Evolutionary conservation across 2,797 vertebrate species (phyloP).

Genomic region (Myioborus miniatus): DNA sequence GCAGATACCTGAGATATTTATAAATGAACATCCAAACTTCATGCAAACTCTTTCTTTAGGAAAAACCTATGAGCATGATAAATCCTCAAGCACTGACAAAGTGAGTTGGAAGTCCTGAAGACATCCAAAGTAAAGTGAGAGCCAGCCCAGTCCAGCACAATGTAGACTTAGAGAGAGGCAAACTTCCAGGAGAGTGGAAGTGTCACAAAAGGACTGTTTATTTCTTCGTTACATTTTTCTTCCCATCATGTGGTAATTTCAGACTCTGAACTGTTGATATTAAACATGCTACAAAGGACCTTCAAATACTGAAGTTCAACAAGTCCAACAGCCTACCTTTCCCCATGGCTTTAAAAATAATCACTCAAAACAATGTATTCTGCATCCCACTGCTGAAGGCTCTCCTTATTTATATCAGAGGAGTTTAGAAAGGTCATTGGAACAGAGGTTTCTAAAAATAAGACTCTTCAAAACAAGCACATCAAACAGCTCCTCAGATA

Average conservation of each 20-base stretch:
- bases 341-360: conserved; percentile 47
- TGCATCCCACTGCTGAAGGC: conserved; percentile 34
- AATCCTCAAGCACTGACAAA: background rate
- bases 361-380: conserved; percentile 48
- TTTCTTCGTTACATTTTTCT: background rate
- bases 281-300: background rate
- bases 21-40: background rate
- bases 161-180: background rate
- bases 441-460: conserved; percentile 67
- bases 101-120: background rate
- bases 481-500: conserved; percentile 59
- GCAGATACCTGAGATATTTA: background rate
- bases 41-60: background rate
- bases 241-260: background rate
- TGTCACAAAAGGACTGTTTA: background rate
- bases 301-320: background rate
- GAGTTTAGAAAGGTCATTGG: conserved; percentile 56
- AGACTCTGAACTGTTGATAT: background rate
- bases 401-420: conserved; percentile 54
- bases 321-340: conserved; percentile 20
- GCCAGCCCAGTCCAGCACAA: background rate
- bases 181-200: background rate
- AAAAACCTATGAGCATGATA: background rate
- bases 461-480: conserved; percentile 59
- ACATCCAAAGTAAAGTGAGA: background rate